Percentiles rank a stretch among this genome's conserved stretches.
Conservation (phyloP, 2,113 vertebrate genomes). For the Malurus elegans region DNA sequence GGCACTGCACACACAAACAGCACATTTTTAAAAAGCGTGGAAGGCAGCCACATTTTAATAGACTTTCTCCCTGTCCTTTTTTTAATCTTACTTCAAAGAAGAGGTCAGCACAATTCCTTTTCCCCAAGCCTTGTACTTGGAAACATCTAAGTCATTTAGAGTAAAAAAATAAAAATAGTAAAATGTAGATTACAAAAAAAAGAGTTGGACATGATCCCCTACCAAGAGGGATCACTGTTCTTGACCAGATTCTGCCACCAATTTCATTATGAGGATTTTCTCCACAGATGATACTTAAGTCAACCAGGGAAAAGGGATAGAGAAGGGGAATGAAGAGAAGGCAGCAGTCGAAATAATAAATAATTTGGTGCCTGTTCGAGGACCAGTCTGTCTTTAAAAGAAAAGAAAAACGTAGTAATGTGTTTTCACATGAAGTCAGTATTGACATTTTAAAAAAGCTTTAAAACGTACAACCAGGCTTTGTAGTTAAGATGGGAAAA, state of each 20-base stretch:
- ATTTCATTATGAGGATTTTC: background rate
- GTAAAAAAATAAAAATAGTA: background rate
- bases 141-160: background rate
- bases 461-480: background rate
- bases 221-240: background rate
- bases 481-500: slow-evolving; percentile 32
- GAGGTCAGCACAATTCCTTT: slow-evolving; percentile 13
- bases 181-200: background rate
- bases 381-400: background rate
- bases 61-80: slow-evolving; percentile 8
- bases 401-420: background rate
- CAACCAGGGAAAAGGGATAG: background rate
- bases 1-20: background rate
- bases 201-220: background rate
- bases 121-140: background rate
- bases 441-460: background rate
- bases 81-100: slow-evolving; percentile 27
- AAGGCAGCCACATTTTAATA: background rate
- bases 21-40: background rate
- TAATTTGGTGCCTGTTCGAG: background rate
- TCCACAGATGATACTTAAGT: background rate
- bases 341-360: background rate
- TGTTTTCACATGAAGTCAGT: background rate
- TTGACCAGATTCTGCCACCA: background rate
- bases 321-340: background rate